phyloP scores from a whole-genome alignment of 2,888 invertebrate genomes.

The Ceraclea dissimilis region DNA sequence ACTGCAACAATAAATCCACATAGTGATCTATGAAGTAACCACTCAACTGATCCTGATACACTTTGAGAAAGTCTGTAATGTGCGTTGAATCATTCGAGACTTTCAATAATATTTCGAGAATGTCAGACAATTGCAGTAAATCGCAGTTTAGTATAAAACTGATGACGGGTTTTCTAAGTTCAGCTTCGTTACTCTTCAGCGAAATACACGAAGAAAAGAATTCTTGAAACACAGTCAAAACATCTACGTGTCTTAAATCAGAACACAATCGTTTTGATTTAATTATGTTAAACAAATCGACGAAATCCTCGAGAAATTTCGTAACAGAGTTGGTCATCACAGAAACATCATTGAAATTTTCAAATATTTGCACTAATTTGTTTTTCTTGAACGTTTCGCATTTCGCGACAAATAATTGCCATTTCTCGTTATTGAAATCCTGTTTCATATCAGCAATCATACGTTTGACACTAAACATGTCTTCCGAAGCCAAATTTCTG shows the following conservation, averaged over 20 bases:
- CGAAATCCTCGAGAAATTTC: background rate
- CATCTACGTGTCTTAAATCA: background rate
- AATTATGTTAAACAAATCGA: background rate
- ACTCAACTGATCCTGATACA: background rate
- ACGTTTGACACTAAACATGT: constrained; percentile 2
- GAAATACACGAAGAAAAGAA: background rate
- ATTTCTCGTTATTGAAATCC: background rate
- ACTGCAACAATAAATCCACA: background rate
- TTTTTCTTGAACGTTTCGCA: constrained; percentile 3
- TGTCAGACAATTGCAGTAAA: background rate
- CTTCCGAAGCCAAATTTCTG: constrained; percentile 4
- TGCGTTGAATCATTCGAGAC: background rate
- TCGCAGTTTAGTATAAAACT: background rate
- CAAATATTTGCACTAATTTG: background rate
- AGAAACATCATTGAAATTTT: background rate
- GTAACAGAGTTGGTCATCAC: background rate
- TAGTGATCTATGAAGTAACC: background rate
- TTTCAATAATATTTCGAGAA: background rate
- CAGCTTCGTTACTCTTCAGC: background rate
- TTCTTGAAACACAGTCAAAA: background rate
- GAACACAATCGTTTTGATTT: background rate
- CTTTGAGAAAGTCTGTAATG: background rate
- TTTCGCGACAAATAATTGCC: constrained; percentile 5
- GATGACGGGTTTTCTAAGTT: background rate
- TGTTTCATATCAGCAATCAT: constrained; percentile 1